Conservation (phyloP, 2,113 vertebrate species). For the Rhizomys pruinosus region DNA sequence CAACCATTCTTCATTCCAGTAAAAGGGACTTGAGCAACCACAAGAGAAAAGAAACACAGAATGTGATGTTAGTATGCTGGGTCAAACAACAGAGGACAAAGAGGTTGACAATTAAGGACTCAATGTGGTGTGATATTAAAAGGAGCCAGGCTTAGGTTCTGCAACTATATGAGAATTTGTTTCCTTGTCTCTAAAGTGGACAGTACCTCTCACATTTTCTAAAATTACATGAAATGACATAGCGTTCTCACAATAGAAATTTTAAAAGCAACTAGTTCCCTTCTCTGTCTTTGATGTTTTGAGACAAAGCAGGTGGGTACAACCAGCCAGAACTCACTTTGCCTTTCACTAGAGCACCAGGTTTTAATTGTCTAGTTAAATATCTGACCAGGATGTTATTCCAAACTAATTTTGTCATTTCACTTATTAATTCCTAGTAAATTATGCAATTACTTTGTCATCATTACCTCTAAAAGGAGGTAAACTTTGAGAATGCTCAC, state of each 20-base stretch:
- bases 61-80: background rate
- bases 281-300: background rate
- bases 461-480: background rate
- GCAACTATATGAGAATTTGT: background rate
- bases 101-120: background rate
- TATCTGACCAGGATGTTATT: background rate
- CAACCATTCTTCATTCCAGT: background rate
- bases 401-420: background rate
- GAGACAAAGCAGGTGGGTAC: background rate
- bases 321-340: background rate
- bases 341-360: background rate
- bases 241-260: background rate
- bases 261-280: background rate
- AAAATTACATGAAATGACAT: background rate
- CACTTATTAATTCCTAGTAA: background rate
- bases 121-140: background rate
- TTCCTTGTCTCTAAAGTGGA: background rate
- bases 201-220: background rate
- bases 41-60: background rate
- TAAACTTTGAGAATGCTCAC: background rate
- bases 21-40: background rate
- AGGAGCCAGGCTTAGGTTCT: background rate
- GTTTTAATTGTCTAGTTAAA: background rate
- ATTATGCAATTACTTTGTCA: background rate
- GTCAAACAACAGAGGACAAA: background rate